Conservation (phyloP, 2,113 vertebrate genomes). For the Scomber scombrus region DNA sequence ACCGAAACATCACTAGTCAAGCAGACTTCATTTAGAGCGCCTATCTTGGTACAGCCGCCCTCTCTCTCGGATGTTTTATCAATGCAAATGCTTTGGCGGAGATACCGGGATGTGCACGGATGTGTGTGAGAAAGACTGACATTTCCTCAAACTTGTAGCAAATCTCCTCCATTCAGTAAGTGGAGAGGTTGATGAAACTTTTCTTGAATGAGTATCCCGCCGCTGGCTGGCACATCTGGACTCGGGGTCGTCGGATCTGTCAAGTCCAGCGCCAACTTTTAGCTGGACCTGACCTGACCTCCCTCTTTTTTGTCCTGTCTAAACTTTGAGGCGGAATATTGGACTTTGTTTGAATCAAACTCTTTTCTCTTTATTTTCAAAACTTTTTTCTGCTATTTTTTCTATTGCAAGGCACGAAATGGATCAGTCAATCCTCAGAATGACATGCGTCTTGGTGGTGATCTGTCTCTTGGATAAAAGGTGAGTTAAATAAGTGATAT, state of each 20-base stretch:
- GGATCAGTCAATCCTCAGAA: constrained; percentile 74
- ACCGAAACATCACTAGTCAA: constrained; percentile 71
- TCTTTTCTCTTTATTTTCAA: constrained; percentile 8
- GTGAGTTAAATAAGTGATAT: constrained; percentile 65
- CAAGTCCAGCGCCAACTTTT: constrained; percentile 48
- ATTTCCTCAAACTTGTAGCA: constrained; percentile 53
- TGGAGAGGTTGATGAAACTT: constrained; percentile 66
- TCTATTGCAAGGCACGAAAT: constrained; percentile 64
- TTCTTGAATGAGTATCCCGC: constrained; percentile 77
- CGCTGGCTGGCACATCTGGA: constrained; percentile 76
- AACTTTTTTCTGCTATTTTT: background rate
- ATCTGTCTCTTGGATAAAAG: constrained; percentile 79
- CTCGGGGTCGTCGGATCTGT: constrained; percentile 51
- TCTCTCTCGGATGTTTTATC: constrained; percentile 69
- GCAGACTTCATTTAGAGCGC: constrained; percentile 65
- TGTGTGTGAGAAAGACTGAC: constrained; percentile 50
- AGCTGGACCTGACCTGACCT: constrained; percentile 53
- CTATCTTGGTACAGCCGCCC: constrained; percentile 36
- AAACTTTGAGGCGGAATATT: constrained; percentile 58
- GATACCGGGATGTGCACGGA: constrained; percentile 63
- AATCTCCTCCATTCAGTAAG: constrained; percentile 47
- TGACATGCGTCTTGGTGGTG: constrained; percentile 74
- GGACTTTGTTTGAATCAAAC: constrained; percentile 52
- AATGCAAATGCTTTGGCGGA: constrained; percentile 56
- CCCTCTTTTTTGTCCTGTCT: background rate